Conservation (phyloP, 2,113 vertebrate genomes). For the Dipodomys ordii region DNA sequence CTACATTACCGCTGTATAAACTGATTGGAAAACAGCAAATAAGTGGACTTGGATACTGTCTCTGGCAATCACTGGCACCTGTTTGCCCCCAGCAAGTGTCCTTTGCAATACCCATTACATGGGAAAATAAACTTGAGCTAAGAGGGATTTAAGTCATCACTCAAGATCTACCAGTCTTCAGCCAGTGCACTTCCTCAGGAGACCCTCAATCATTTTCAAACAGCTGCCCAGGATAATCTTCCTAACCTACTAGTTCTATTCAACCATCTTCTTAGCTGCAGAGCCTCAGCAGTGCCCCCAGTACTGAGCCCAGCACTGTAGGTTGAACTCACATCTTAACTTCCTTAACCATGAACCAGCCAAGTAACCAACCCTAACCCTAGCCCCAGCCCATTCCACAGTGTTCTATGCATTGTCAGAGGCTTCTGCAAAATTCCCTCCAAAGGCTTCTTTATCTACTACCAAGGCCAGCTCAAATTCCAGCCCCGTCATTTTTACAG, state of each 20-base stretch:
- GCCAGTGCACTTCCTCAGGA: not conserved
- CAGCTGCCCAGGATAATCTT: not conserved
- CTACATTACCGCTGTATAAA: not conserved
- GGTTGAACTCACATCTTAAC: not conserved
- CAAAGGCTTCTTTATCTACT: not conserved
- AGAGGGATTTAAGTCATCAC: not conserved
- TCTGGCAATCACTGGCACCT: not conserved
- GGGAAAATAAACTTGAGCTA: not conserved
- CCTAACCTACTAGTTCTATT: not conserved
- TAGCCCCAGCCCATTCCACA: not conserved
- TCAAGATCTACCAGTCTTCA: not conserved
- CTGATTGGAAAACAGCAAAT: not conserved
- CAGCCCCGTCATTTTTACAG: not conserved
- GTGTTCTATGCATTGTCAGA: fast-evolving
- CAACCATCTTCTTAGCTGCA: not conserved
- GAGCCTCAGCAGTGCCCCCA: not conserved
- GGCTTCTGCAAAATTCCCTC: not conserved
- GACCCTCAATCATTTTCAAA: not conserved
- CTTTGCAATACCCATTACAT: not conserved
- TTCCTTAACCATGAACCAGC: not conserved
- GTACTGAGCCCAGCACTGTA: not conserved
- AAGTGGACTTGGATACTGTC: too few species aligned
- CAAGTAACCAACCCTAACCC: not conserved
- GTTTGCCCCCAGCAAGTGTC: too few species aligned
- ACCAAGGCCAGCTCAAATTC: not conserved